Evolutionary conservation across 2,797 vertebrate species (phyloP).

Genomic region (Oreochromis mossambicus): DNA sequence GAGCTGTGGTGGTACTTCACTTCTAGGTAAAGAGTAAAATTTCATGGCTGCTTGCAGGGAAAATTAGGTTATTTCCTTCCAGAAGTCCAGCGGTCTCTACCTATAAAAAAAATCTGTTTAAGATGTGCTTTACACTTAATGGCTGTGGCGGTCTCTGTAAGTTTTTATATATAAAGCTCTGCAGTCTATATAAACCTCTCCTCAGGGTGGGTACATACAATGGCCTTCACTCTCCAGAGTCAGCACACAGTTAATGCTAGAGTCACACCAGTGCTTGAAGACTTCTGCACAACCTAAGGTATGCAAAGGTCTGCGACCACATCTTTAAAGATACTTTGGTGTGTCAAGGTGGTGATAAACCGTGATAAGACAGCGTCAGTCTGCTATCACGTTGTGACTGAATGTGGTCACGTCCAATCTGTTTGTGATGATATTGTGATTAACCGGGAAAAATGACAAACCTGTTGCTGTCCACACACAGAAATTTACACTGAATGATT

Average conservation of each 20-base stretch:
- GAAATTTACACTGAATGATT: background rate
- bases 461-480: background rate
- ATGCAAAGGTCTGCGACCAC: background rate
- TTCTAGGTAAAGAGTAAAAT: background rate
- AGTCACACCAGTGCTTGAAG: background rate
- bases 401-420: rapidly evolving
- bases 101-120: background rate
- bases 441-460: rapidly evolving
- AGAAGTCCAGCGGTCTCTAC: background rate
- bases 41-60: background rate
- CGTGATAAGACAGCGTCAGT: background rate
- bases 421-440: background rate
- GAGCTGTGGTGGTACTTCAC: background rate
- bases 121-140: background rate
- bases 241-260: background rate
- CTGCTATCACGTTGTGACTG: rapidly evolving
- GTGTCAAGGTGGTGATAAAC: background rate
- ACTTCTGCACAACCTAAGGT: background rate
- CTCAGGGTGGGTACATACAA: background rate
- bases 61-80: background rate
- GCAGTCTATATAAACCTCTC: background rate
- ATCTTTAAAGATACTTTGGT: background rate
- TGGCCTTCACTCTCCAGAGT: background rate
- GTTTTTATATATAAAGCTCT: background rate
- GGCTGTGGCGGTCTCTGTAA: background rate